A percentile compares a stretch with the other conserved stretches of the same genome.
phyloP scores from a whole-genome alignment of 2,888 invertebrate species.

The Sinohyriopsis cumingii region DNA sequence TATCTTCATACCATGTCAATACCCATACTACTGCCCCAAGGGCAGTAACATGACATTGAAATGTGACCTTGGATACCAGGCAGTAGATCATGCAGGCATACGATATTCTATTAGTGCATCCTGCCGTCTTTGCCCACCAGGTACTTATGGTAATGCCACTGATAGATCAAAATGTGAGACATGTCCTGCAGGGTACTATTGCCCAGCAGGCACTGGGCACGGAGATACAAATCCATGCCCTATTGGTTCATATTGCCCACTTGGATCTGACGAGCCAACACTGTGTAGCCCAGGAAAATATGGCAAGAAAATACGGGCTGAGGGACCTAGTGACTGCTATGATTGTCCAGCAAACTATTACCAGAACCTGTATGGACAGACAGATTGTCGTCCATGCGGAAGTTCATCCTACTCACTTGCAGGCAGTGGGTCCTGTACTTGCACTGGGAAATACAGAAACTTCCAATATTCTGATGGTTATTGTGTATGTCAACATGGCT shows the following conservation, averaged over 20 bases:
- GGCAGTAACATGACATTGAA: slow-evolving; percentile 60
- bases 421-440: slow-evolving; percentile 56
- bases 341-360: slow-evolving; percentile 56
- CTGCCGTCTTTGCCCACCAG: slow-evolving; percentile 63
- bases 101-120: slow-evolving; percentile 49
- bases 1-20: slow-evolving; percentile 55
- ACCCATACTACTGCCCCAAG: slow-evolving; percentile 65
- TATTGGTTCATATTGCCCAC: slow-evolving; percentile 61
- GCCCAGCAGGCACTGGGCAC: slow-evolving; percentile 62
- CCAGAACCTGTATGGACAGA: slow-evolving; percentile 52
- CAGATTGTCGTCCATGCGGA: slow-evolving; percentile 63
- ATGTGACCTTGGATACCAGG: slow-evolving; percentile 64
- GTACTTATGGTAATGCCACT: slow-evolving; percentile 65
- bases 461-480: slow-evolving; percentile 61
- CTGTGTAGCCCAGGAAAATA: slow-evolving; percentile 62
- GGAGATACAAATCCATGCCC: slow-evolving; percentile 56
- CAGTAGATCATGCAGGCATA: slow-evolving; percentile 54
- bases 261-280: slow-evolving; percentile 42
- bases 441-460: slow-evolving; percentile 59
- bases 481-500: slow-evolving; percentile 62
- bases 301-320: slow-evolving; percentile 45
- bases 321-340: slow-evolving; percentile 48
- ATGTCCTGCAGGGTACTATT: slow-evolving; percentile 69
- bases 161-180: slow-evolving; percentile 53
- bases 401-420: slow-evolving; percentile 47